Evolutionary conservation across 1,140 invertebrate genomes (phyloP), one percentile per base, ranked within the genome.

Genomic region (Mycetomoellerius zeteki): DNA sequence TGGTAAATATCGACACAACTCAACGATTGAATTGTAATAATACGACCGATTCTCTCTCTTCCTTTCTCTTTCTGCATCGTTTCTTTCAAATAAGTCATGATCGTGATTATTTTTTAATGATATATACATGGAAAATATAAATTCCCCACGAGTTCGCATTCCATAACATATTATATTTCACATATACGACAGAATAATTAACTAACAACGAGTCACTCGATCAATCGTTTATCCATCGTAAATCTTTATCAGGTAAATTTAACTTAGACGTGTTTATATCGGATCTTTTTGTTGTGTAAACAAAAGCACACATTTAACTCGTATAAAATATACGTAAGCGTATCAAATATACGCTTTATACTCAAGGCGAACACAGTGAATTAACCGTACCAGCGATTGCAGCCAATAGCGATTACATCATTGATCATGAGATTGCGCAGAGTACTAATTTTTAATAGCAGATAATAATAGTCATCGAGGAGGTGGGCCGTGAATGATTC

Each of bases 361-460:
- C 64, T 56, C 47, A 37, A 71, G 77, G 64, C 47, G 19, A 69
- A 19, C n/a, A 10, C 10, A 50, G 19, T 37, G 58, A 71, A 69
- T 81, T 69, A 54, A 81, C 69, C 52, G 33, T 62, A 14, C n/a
- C 64, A 24, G 19, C 64, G 16, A 81, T 81, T 37, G n/a, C 24
- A 24, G 14, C 47, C 27, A n/a, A 54, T 69, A 54, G 30, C 64
- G 47, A 69, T 81, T 81, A 54, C 47, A 54, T 69, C 47, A 81
- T 78, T 64, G 58, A 78, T 78, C 58, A 27, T 24, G 30, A 69
- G 21, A 64, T 19, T 43, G 75, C 10, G 8, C 10, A 33, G 33
- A 33, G 16, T 19, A 30, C 37, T 64, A 64, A 77, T 77, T 77
- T 24, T 62, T 64, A 77, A 77, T 77, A 77, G 24, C 12, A 77